Percentiles rank a stretch among this genome's conserved stretches.
phyloP scores from a whole-genome alignment of 2,888 invertebrate genomes.

The Panorpa germanica region DNA sequence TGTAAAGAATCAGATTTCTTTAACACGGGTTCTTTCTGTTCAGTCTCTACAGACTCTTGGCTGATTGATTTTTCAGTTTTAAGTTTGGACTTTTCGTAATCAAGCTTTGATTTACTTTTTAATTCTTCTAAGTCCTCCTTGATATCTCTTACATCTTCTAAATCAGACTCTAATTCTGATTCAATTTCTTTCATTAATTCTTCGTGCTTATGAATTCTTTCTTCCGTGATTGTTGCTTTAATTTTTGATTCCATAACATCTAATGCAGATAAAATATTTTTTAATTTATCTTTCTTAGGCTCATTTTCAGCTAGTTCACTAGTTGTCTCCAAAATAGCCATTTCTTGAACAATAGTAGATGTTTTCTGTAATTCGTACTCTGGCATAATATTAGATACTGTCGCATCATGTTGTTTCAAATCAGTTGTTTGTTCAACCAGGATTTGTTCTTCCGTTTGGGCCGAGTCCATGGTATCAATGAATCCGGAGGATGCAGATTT shows the following conservation, averaged over 20 bases:
- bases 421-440: too few relatives aligned
- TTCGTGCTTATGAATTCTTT: slow-evolving; percentile 9
- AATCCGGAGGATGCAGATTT: too few relatives aligned
- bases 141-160: slow-evolving; percentile 12
- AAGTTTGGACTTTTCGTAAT: slow-evolving; percentile 3
- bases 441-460: too few relatives aligned
- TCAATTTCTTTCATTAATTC: slow-evolving; percentile 4
- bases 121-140: slow-evolving; percentile 4
- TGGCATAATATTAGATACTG: too few relatives aligned
- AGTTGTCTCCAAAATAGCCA: neutral
- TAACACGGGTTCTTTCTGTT: slow-evolving; percentile 8
- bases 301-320: slow-evolving; percentile 11
- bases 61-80: slow-evolving; percentile 3
- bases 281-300: slow-evolving; percentile 10
- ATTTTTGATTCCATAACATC: slow-evolving; percentile 6
- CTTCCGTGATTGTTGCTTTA: slow-evolving; percentile 9
- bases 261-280: neutral
- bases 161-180: slow-evolving; percentile 4
- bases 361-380: too few relatives aligned
- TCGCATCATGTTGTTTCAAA: too few relatives aligned
- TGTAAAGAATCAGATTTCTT: neutral
- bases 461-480: too few relatives aligned
- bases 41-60: neutral
- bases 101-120: slow-evolving; percentile 1
- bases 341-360: too few relatives aligned